These are phyloP conservation scores for Trinectes maculatus DNA, from an alignment of 2,113 vertebrate genomes.

Conservation along the genomic window DNA sequence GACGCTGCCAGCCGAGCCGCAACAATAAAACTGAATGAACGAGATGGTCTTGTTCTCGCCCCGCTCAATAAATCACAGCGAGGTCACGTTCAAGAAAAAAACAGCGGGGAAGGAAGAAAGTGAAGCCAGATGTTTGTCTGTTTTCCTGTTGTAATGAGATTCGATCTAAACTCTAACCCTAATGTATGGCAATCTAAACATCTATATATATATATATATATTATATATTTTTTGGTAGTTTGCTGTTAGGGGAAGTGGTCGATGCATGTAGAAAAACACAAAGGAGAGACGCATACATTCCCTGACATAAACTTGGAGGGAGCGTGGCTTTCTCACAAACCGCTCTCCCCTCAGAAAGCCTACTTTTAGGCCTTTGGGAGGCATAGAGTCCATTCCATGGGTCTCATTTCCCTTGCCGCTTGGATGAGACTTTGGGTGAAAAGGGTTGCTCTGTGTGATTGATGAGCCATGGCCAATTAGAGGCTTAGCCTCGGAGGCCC, in stretches of 20 bases:
- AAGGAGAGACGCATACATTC: slow-evolving; percentile 52
- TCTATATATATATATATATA: background rate
- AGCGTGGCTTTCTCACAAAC: slow-evolving; percentile 64
- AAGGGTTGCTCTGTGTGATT: slow-evolving; percentile 75
- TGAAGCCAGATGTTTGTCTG: slow-evolving; percentile 47
- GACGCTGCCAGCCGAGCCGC: slow-evolving; percentile 24
- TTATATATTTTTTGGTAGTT: slow-evolving; percentile 7
- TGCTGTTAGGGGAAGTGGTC: slow-evolving; percentile 3
- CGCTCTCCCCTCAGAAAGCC: slow-evolving; percentile 55
- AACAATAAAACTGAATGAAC: slow-evolving; percentile 40
- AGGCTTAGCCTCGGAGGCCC: slow-evolving; percentile 76
- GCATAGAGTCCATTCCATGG: slow-evolving; percentile 64
- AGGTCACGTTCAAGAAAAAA: slow-evolving; percentile 45
- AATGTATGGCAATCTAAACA: slow-evolving; percentile 17
- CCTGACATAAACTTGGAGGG: slow-evolving; percentile 55
- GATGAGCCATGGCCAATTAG: slow-evolving; percentile 84
- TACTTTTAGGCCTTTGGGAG: slow-evolving; percentile 65
- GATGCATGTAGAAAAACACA: slow-evolving; percentile 43
- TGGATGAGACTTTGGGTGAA: slow-evolving; percentile 76
- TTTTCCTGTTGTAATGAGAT: slow-evolving; percentile 37
- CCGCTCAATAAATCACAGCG: slow-evolving; percentile 47
- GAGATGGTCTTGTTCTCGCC: slow-evolving; percentile 33
- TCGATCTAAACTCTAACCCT: slow-evolving; percentile 16
- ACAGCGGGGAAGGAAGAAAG: slow-evolving; percentile 29
- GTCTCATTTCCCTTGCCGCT: slow-evolving; percentile 68